Base-by-base conservation (phyloP, 2,888 invertebrate genomes). In the Polyommatus iphigenia region DNA sequence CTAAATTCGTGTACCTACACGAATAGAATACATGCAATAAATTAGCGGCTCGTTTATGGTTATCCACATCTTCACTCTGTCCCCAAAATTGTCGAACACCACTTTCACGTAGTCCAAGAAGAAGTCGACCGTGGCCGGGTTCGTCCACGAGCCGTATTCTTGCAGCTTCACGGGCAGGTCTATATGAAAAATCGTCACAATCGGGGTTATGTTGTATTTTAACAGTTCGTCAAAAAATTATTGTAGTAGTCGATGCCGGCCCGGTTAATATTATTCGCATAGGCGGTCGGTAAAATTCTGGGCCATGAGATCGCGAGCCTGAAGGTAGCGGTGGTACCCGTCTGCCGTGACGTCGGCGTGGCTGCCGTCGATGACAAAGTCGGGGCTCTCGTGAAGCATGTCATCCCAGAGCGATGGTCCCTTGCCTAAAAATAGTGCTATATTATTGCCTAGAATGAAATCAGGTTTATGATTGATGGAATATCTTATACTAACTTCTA, bases 1-100 rank as follows among this genome's bases (percentile, higher is more conserved):
- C 90, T 0, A 87, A 85, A 32, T 67, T 67, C 15, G 89, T 90
- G 80, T 94, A 95, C n/a, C n/a, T n/a, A n/a, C n/a, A n/a, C n/a
- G n/a, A n/a, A n/a, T n/a, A 0, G 88, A 87, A 0, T 78, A 76
- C 13, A 88, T 86, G 79, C 94, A 94, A 10, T 91, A 82, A 2
- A 88, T 79, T 57, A 86, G 85, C 0, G 97, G 96, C 83, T 97
- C 97, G 85, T 97, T 97, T 78, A 97, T 93, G 0, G 97, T 97
- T 0, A 96, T 93, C 96, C 97, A 97, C 72, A 91, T 87, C 85
- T 94, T 95, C 3, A 96, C 95, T 41, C 95, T 93, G 83, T 95
- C 95, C 0, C 95, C 96, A 81, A 92, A 96, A 18, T 88, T 84
- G 2, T 87, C 82, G 79, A 90, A 95, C 6, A 94, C 81, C 8